Percentiles rank a stretch among this genome's conserved stretches.
These are phyloP conservation scores for Tetheella fluctuosa DNA, from an alignment of 2,888 invertebrate genomes.

Conservation along the genomic window DNA sequence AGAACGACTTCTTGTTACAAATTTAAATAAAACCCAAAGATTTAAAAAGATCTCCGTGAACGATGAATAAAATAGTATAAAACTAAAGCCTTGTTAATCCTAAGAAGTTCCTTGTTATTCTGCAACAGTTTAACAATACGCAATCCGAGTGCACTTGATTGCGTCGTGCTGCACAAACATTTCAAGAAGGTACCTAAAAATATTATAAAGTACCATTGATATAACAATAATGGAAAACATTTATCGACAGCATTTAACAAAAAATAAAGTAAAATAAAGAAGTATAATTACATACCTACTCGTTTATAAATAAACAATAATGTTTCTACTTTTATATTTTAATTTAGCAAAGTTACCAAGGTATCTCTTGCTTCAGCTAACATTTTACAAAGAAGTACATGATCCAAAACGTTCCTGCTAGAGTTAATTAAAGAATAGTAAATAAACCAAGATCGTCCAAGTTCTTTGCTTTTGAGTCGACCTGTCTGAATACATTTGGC, in stretches of 20 bases:
- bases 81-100: neutral
- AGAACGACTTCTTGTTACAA: neutral
- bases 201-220: neutral
- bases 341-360: too few relatives aligned
- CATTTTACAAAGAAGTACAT: constrained; percentile 23
- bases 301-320: too few relatives aligned
- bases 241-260: too few relatives aligned
- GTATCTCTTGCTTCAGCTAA: too few relatives aligned
- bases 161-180: neutral
- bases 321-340: too few relatives aligned
- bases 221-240: neutral
- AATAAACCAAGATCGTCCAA: constrained; percentile 18
- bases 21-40: neutral
- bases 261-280: constrained; percentile 18
- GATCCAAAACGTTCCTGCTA: constrained; percentile 14
- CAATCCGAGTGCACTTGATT: neutral
- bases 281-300: too few relatives aligned
- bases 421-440: constrained; percentile 27
- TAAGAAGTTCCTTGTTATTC: neutral
- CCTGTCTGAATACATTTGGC: constrained; percentile 21
- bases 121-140: neutral
- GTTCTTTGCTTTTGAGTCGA: constrained; percentile 19
- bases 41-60: neutral
- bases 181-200: neutral
- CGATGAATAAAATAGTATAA: neutral